Evolutionary conservation across 2,797 vertebrate species (phyloP).

Genomic region (Anabas testudineus): DNA sequence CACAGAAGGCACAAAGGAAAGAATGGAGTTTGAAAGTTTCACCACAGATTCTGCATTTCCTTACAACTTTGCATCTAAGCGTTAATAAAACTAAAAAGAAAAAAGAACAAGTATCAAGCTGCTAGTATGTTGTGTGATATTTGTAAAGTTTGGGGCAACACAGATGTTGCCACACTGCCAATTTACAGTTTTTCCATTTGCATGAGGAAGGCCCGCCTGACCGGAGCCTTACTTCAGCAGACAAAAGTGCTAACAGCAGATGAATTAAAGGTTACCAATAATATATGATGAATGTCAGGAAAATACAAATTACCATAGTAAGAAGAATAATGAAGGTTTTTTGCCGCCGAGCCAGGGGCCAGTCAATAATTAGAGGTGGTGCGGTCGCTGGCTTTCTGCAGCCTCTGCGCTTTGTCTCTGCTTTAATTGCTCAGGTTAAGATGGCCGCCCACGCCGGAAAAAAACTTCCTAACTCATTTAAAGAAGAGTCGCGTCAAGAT

Average conservation of each 20-base stretch:
- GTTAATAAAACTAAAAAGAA: not conserved
- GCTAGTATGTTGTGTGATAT: constrained; percentile 13
- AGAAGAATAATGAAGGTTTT: constrained; percentile 83
- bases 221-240: constrained; percentile 82
- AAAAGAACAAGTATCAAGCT: constrained; percentile 4
- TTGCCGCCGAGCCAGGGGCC: constrained; percentile 69
- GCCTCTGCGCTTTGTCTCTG: constrained; percentile 61
- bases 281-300: constrained; percentile 87
- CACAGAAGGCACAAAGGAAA: not conserved
- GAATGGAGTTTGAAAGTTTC: not conserved
- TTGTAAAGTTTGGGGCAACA: constrained; percentile 33
- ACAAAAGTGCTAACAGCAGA: constrained; percentile 92
- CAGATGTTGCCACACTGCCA: constrained; percentile 46
- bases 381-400: constrained; percentile 60
- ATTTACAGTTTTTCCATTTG: constrained; percentile 68
- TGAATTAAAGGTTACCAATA: constrained; percentile 93
- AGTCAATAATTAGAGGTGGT: constrained; percentile 87
- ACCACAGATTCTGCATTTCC: not conserved
- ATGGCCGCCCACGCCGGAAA: constrained; percentile 52
- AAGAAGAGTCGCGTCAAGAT: constrained; percentile 16
- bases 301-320: constrained; percentile 86
- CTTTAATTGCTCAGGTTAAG: constrained; percentile 86
- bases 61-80: not conserved
- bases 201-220: constrained; percentile 15
- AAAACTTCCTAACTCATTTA: constrained; percentile 28